phyloP scores from a whole-genome alignment of 1,140 invertebrate genomes.

The Drosophila teissieri region DNA sequence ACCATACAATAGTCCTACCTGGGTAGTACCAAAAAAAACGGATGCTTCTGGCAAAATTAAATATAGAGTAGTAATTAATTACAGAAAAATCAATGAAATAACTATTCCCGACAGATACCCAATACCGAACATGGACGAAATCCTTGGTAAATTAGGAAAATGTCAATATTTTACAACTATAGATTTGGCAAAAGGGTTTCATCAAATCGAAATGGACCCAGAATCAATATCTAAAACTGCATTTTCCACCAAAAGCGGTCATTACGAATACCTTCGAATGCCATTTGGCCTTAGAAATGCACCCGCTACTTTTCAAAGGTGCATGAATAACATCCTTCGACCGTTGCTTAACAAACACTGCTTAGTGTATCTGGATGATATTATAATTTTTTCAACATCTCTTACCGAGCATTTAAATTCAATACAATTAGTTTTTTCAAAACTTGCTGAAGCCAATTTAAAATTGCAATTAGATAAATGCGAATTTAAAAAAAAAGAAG shows the following conservation, averaged over 20 bases:
- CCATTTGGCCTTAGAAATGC: constrained; percentile 11
- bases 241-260: background rate
- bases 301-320: constrained; percentile 7
- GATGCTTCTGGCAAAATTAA: constrained; percentile 2
- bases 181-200: background rate
- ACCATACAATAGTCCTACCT: constrained; percentile 4
- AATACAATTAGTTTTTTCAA: constrained; percentile 4
- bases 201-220: background rate
- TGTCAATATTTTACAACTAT: constrained; percentile 5
- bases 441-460: constrained; percentile 11
- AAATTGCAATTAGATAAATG: constrained; percentile 11
- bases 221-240: constrained; percentile 5
- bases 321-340: constrained; percentile 14
- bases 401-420: constrained; percentile 2
- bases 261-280: background rate
- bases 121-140: constrained; percentile 5
- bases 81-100: constrained; percentile 2
- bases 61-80: constrained; percentile 9
- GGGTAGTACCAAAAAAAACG: constrained; percentile 1
- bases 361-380: constrained; percentile 6
- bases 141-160: constrained; percentile 7
- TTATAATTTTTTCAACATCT: background rate
- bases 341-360: constrained; percentile 6
- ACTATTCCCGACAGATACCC: constrained; percentile 3
- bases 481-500: constrained; percentile 5